phyloP scores from a whole-genome alignment of 2,797 vertebrate genomes.

The Fistularia tabacaria region DNA sequence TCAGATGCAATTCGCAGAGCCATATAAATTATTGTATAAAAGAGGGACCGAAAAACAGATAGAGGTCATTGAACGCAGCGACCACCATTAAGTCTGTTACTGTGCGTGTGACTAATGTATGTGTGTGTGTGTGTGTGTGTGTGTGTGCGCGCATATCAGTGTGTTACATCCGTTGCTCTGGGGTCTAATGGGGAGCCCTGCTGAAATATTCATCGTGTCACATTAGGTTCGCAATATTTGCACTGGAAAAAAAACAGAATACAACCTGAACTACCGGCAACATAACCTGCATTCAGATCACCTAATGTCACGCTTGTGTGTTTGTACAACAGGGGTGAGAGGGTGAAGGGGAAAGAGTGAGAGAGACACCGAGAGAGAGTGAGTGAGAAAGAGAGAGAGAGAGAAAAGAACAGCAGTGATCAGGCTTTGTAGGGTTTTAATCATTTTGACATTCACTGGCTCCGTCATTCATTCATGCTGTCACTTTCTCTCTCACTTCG shows the following conservation, averaged over 20 bases:
- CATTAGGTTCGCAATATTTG: conserved; percentile 72
- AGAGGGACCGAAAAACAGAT: no score
- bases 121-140: conserved; percentile 6
- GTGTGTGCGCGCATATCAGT: conserved; percentile 19
- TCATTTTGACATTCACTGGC: no score
- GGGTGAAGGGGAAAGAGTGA: conserved; percentile 18
- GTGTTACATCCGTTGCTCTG: conserved; percentile 42
- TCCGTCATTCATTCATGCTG: no score
- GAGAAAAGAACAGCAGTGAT: conserved; percentile 17
- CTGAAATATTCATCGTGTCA: conserved; percentile 71
- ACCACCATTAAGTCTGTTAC: conserved; percentile 14
- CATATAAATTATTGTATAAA: no score
- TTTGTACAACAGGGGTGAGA: neutral
- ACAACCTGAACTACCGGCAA: conserved; percentile 46
- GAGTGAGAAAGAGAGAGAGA: neutral
- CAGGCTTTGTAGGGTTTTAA: neutral
- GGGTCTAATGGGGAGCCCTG: conserved; percentile 59
- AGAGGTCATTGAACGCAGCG: neutral
- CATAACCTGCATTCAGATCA: conserved; percentile 46
- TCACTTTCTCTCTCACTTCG: no score
- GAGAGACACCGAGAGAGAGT: conserved; percentile 1
- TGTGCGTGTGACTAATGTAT: conserved; percentile 8
- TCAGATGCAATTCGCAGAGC: no score
- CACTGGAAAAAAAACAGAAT: conserved; percentile 50
- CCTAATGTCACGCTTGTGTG: conserved; percentile 7